Percentiles rank a stretch among this genome's conserved stretches.
These are phyloP conservation scores for Dipodomys merriami DNA, from an alignment of 2,113 vertebrate genomes.

Conservation along the genomic window DNA sequence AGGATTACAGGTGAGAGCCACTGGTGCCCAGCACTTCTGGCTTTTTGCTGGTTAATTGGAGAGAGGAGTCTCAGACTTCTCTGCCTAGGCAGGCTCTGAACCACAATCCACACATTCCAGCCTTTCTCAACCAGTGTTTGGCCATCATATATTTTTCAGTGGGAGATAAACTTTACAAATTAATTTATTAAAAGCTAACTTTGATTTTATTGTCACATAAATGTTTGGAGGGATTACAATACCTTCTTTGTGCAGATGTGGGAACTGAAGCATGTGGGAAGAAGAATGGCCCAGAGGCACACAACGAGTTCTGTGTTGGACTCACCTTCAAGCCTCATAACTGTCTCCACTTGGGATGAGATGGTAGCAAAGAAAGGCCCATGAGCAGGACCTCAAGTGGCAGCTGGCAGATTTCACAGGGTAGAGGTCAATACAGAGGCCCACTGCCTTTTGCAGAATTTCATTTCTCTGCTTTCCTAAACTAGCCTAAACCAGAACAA, in stretches of 20 bases:
- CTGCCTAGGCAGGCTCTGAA: too few species aligned
- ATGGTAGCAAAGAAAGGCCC: not conserved
- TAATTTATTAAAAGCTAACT: not conserved
- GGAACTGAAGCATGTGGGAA: not conserved
- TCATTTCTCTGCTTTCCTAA: not conserved
- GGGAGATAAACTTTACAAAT: not conserved
- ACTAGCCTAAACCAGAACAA: not conserved
- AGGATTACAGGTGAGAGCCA: too few species aligned
- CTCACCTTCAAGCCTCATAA: too few species aligned
- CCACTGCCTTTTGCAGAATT: not conserved
- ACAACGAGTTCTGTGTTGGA: rapidly evolving
- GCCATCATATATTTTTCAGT: too few species aligned
- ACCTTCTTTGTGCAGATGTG: not conserved
- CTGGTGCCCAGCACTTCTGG: too few species aligned
- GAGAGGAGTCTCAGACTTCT: too few species aligned
- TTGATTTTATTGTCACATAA: not conserved
- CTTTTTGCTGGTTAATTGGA: too few species aligned
- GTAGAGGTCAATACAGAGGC: not conserved
- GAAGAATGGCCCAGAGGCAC: too few species aligned
- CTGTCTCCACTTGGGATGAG: not conserved
- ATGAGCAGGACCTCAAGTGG: too few species aligned
- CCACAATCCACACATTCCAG: too few species aligned
- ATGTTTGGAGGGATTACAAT: not conserved
- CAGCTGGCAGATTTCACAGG: not conserved
- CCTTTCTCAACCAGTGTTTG: too few species aligned